Evolutionary conservation across 2,797 vertebrate genomes (phyloP), one percentile per base, ranked within the genome.

Genomic region (Sebastes oblongus): DNA sequence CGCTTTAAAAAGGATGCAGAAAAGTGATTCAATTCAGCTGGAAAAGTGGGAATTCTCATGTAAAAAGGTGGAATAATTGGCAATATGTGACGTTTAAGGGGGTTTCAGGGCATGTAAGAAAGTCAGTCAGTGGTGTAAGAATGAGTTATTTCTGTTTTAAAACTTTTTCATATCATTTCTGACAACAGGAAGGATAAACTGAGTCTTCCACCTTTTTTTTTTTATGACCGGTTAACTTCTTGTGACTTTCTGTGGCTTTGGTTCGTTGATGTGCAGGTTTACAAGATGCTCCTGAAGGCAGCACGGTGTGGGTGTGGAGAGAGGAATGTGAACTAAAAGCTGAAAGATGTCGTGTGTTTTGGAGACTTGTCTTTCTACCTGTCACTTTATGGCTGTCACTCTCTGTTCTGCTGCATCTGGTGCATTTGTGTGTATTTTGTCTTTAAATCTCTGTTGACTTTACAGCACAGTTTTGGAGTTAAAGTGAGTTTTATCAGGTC

Each of bases 281-380:
- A 66, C 82, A 8, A 4, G 81, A 13, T 25, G 78, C 14, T 12
- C 89, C 79, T 91, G 85, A 89, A 91, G 60, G 91, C 87, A 85
- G 34, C 91, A 75, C 34, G 8, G 0, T 29, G 80, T 68, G 84
- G 60, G 77, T 59, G 82, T 66, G 70, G 39, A 32, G 25, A 20
- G 24, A 11, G 82, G 85, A 88, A 88, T 81, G 83, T 82, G 62
- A 60, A 24, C 18, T 29, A 29, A 56, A 56, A 18, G 66, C 65
- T 39, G 36, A 12, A 27, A 55, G 66, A 73, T 76, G 78, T 77
- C 61, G 54, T 46, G 13, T 80, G 72, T 58, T 78, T 77, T 29
- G 10, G 9, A 70, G 30, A 67, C 69, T 24, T 64, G 50, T 54
- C 7, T 52, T 39, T 78, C 72, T 12, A 82, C 68, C 81, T 86